These are phyloP conservation scores for Antheraea pernyi DNA, from an alignment of 1,140 invertebrate genomes.

Conservation along the genomic window DNA sequence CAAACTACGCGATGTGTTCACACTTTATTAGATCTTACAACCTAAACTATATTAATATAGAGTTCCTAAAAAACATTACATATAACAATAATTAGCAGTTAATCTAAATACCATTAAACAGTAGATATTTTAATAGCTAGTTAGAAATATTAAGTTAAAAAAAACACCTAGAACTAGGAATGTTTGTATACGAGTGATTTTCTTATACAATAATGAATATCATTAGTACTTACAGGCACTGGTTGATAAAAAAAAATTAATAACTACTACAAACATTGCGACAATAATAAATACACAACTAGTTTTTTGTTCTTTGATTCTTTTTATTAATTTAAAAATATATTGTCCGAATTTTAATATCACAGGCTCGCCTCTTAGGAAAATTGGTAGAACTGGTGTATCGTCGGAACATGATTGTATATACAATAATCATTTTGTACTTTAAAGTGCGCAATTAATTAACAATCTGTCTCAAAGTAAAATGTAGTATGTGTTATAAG, in stretches of 20 bases:
- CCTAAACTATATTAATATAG: constrained; percentile 14
- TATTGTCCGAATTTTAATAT: constrained; percentile 32
- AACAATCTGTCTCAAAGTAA: constrained; percentile 26
- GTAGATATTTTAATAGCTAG: constrained; percentile 28
- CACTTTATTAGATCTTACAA: constrained; percentile 49
- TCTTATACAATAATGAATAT: constrained; percentile 66
- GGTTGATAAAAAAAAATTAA: constrained; percentile 32
- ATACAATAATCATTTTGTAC: constrained; percentile 57
- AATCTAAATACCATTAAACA: not conserved
- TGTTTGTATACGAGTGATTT: constrained; percentile 38
- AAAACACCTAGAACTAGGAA: constrained; percentile 39
- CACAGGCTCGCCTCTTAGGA: constrained; percentile 36
- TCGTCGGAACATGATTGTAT: constrained; percentile 59
- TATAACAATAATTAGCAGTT: constrained; percentile 11
- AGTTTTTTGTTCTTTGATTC: constrained; percentile 1
- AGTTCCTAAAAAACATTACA: not conserved
- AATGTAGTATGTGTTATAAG: constrained; percentile 14
- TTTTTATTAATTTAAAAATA: not conserved
- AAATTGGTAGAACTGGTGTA: constrained; percentile 27
- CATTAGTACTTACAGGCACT: constrained; percentile 74
- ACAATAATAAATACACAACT: constrained; percentile 43
- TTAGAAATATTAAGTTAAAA: constrained; percentile 30
- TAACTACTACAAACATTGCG: constrained; percentile 21
- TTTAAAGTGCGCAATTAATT: constrained; percentile 58
- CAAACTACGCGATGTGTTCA: constrained; percentile 47